These are phyloP conservation scores for Poecilia wingei DNA, from an alignment of 2,797 vertebrate species.

Conservation along the genomic window DNA sequence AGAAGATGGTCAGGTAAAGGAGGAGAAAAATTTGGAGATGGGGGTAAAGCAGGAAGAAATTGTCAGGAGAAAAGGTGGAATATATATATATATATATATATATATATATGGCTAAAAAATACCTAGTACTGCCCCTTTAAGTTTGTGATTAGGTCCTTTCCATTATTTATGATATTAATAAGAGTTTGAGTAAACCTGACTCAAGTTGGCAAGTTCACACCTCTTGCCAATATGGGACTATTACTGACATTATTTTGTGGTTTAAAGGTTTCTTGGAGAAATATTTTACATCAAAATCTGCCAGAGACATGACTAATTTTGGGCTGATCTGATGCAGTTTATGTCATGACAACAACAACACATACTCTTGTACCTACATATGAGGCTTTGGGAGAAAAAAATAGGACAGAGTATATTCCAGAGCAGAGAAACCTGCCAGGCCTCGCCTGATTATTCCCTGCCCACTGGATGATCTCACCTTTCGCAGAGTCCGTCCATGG, in stretches of 20 bases:
- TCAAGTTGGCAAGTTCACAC: too few species aligned
- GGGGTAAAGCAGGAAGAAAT: conserved; percentile 12
- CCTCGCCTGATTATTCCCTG: conserved; percentile 60
- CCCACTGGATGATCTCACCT: conserved; percentile 74
- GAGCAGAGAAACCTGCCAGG: conserved; percentile 53
- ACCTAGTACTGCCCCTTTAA: too few species aligned
- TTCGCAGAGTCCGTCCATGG: conserved; percentile 62
- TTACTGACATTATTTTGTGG: too few species aligned
- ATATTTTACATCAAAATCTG: neutral
- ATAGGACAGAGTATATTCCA: conserved; percentile 25
- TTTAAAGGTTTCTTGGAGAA: neutral
- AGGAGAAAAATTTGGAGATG: conserved; percentile 28
- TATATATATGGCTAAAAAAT: too few species aligned
- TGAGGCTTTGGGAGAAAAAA: conserved; percentile 16
- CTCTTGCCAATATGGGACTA: neutral
- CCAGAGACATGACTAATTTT: neutral
- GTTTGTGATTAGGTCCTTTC: conserved; percentile 2
- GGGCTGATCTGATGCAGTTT: too few species aligned
- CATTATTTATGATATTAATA: neutral
- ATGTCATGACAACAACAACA: neutral
- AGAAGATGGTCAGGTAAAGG: conserved; percentile 56
- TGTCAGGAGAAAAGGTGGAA: conserved; percentile 12
- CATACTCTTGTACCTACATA: too few species aligned
- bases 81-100: neutral
- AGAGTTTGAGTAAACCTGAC: neutral